phyloP scores from a whole-genome alignment of 2,888 invertebrate genomes.

The Aphidoletes aphidimyza region DNA sequence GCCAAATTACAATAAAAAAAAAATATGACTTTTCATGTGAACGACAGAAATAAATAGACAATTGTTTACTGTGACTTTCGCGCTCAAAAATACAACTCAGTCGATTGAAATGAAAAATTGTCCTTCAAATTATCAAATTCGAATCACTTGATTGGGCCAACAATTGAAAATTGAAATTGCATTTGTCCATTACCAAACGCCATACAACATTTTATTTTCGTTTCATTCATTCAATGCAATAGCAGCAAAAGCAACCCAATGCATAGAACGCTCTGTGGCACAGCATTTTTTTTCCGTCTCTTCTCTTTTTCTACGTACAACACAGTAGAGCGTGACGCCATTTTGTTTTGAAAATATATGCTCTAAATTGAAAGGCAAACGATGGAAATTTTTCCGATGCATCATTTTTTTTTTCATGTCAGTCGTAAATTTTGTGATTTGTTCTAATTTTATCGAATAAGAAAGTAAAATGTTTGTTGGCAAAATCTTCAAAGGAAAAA shows the following conservation, averaged over 20 bases:
- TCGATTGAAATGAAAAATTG: too few relatives aligned
- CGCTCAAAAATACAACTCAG: not conserved
- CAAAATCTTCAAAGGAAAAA: too few relatives aligned
- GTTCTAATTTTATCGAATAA: too few relatives aligned
- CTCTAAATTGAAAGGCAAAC: not conserved
- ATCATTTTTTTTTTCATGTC: not conserved
- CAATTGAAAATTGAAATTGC: too few relatives aligned
- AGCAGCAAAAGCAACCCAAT: not conserved
- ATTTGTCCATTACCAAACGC: too few relatives aligned
- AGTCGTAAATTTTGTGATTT: not conserved
- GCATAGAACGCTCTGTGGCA: not conserved
- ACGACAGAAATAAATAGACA: slow-evolving; percentile 42
- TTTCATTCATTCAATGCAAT: too few relatives aligned
- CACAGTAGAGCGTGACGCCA: not conserved
- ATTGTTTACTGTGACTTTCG: not conserved
- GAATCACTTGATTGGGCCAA: too few relatives aligned
- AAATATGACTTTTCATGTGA: slow-evolving; percentile 32
- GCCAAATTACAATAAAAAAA: slow-evolving; percentile 7
- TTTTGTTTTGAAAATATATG: slow-evolving; percentile 11
- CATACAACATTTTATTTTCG: too few relatives aligned
- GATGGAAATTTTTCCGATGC: not conserved
- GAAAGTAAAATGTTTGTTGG: too few relatives aligned
- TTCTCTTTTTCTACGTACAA: not conserved
- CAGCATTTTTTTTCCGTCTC: not conserved
- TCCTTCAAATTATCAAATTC: too few relatives aligned